Base-by-base conservation (phyloP, 2,888 invertebrate species). In the Listrodromus nycthemerus region DNA sequence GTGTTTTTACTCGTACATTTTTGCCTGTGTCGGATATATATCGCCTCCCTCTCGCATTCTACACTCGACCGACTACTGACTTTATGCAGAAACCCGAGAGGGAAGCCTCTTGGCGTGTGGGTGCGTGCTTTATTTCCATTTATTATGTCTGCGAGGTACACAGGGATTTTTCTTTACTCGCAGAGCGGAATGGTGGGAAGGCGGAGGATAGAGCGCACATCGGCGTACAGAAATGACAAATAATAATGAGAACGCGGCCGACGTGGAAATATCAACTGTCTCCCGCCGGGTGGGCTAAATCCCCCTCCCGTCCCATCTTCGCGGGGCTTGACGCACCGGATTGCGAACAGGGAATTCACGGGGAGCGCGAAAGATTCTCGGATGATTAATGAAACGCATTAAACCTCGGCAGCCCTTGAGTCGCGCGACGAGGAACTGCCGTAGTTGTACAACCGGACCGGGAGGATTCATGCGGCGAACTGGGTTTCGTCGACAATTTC, bases 341-440 rank as follows among this genome's bases (percentile, higher is more conserved):
- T 70, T 69, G 76, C 71, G 24, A 55, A 55, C 21, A 19, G 55
- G 76, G 75, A 66, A 70, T 70, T 65, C 75, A 79, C n/a, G 66
- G 45, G 70, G 69, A 69, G 61, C n/a, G 66, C 67, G 83, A 80
- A 76, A 84, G 82, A 86, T 84, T 82, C 85, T 86, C 83, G 75
- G 66, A 88, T 91, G 91, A 91, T 90, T 91, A 91, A 91, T 91
- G 91, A 90, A 90, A 89, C 87, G 87, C 90, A 91, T 91, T 90
- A 90, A 91, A 89, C 88, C 83, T 71, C 50, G 37, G 50, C 50
- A 24, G 41, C 16, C 33, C 85, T 82, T 77, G 58, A 74, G 80
- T 80, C 75, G 85, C 65, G 87, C 85, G 87, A 65, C 37, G 48
- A 37, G 27, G 67, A 58, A 67, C 30, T 45, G 41, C 41, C 4